Evolutionary conservation across 2,888 invertebrate species (phyloP), one percentile per base, ranked within the genome.

Genomic region (Arge pagana): DNA sequence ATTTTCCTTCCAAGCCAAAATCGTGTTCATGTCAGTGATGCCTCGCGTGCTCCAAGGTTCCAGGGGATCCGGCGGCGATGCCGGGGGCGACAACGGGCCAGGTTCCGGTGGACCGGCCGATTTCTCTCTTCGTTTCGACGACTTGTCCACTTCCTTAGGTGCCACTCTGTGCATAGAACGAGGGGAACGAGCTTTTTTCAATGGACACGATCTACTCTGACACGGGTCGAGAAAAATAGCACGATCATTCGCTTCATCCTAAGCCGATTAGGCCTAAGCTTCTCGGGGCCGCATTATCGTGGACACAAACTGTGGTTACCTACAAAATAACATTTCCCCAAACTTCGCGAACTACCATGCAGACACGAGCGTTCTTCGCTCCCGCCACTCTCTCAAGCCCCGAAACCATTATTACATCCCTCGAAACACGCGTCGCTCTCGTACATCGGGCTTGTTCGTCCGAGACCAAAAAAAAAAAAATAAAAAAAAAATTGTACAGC

Each of bases 11-110:
- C 84, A 84, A 24, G 85, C 85, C 57, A 87, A 79, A 66, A 88
- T 84, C 63, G 84, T 82, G 74, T 87, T 88, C 79, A 89, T 88
- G 72, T 84, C 85, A 54, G 84, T 81, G 61, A 88, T 83, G 61
- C 82, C 83, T 59, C 84, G 82, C 33, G 85, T 87, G 74, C 87
- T 88, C 88, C 88, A 88, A 0, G 88, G 85, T 66, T 88, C 86
- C 54, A 88, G 73, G 4, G 86, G 86, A 77, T 87, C 86, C 6
- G 82, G 81, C 3, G 82, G 80, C 5, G 81, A 81, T 43, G 71
- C 60, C 52, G 39, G 24, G 10, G 33, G 40, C 30, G 54, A 48
- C 23, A 50, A 53, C 7, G 26, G 52, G 7, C 31, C 45, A n/a
- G 54, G 49, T 13, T 54, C 49, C 10, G 58, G 53, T 13, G 65